A percentile compares a stretch with the other conserved stretches of the same genome.
Conservation (phyloP, 1,140 invertebrate genomes). For the Macrocentrus cingulum region DNA sequence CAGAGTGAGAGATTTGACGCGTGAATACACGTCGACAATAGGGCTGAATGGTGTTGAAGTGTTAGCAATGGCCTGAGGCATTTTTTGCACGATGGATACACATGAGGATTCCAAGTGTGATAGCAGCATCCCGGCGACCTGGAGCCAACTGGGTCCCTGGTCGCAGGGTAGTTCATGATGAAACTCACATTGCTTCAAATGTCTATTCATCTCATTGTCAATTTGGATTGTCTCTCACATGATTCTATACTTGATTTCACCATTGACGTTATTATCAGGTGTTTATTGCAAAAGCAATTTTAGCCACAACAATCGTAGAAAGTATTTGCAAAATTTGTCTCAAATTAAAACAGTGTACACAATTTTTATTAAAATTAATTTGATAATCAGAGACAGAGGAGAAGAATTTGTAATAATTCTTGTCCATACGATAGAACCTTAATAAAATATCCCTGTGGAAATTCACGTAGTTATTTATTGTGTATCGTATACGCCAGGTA, state of each 20-base stretch:
- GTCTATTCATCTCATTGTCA: constrained; percentile 22
- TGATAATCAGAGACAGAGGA: no score
- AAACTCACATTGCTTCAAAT: constrained; percentile 51
- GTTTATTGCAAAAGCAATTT: no score
- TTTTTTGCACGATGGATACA: constrained; percentile 47
- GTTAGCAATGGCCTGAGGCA: constrained; percentile 48
- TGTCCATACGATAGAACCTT: no score
- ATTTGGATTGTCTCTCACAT: constrained; percentile 15
- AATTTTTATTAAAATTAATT: no score
- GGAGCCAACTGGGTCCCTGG: constrained; percentile 55
- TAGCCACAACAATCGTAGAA: no score
- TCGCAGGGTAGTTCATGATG: constrained; percentile 57
- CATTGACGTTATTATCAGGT: not conserved
- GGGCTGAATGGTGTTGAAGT: constrained; percentile 44
- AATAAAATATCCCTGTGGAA: no score
- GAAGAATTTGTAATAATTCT: no score
- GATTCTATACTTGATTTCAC: constrained; percentile 9
- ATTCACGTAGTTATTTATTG: no score
- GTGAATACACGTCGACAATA: constrained; percentile 25
- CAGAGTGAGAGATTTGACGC: constrained; percentile 30
- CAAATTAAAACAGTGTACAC: no score
- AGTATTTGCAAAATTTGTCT: no score
- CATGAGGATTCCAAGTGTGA: constrained; percentile 52
- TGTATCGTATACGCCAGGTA: no score
- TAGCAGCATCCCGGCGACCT: constrained; percentile 57